Percentiles rank a stretch among this genome's conserved stretches.
Evolutionary conservation across 2,113 vertebrate genomes (phyloP).

Genomic region (Colaptes auratus): DNA sequence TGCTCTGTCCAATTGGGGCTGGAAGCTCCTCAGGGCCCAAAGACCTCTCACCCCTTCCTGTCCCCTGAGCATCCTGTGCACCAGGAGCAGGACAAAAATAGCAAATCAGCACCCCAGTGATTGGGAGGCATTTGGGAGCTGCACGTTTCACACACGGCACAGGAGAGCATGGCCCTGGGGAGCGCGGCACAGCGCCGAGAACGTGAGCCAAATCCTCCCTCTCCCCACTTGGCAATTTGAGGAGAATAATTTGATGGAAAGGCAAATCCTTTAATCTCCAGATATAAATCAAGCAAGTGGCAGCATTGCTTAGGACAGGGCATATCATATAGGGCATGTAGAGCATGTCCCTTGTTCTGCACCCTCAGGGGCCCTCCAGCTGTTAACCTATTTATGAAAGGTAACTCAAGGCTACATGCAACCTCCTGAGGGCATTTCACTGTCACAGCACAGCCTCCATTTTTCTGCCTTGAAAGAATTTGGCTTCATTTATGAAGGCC

Average conservation of each 20-base stretch:
- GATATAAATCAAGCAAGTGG: slow-evolving; percentile 42
- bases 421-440: neutral
- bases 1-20: neutral
- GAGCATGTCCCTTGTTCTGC: neutral
- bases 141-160: fast-evolving
- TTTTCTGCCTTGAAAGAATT: neutral
- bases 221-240: neutral
- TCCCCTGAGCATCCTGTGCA: neutral
- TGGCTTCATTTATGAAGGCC: neutral
- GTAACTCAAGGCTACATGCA: neutral
- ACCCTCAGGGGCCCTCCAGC: slow-evolving; percentile 14
- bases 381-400: slow-evolving; percentile 41
- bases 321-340: slow-evolving; percentile 1
- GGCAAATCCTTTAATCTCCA: slow-evolving; percentile 71
- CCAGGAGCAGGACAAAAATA: neutral
- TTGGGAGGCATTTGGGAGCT: neutral
- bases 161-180: neutral
- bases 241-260: slow-evolving; percentile 64
- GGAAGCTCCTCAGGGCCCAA: neutral
- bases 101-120: neutral
- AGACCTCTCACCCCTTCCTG: neutral
- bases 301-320: slow-evolving; percentile 23
- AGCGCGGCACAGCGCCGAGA: neutral
- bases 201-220: neutral
- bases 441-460: neutral